These are phyloP conservation scores for Onthophagus taurus DNA, from an alignment of 1,140 invertebrate species.

Conservation along the genomic window DNA sequence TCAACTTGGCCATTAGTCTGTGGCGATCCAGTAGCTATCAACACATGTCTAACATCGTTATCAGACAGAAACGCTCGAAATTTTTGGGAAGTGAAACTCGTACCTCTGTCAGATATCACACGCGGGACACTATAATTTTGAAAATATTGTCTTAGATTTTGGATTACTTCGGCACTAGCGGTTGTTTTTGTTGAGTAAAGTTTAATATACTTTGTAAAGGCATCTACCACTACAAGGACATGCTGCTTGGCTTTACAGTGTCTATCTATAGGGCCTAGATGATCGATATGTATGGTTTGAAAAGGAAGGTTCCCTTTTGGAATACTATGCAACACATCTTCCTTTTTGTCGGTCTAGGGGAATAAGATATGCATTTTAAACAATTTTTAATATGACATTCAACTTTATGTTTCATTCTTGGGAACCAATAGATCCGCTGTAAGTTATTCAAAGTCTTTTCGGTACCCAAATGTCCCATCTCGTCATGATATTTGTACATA, in stretches of 20 bases:
- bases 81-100: conserved; percentile 24
- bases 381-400: conserved; percentile 16
- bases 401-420: conserved; percentile 19
- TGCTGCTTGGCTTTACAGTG: conserved; percentile 11
- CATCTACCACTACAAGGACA: conserved; percentile 21
- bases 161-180: conserved; percentile 16
- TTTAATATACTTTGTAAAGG: conserved; percentile 24
- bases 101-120: conserved; percentile 28
- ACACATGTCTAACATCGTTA: conserved; percentile 9
- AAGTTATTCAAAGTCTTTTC: conserved; percentile 18
- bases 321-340: conserved; percentile 22
- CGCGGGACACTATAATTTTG: conserved; percentile 20
- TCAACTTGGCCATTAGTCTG: conserved; percentile 13
- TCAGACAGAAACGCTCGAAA: conserved; percentile 21
- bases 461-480: conserved; percentile 16
- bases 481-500: conserved; percentile 14
- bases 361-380: conserved; percentile 20
- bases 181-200: conserved; percentile 19
- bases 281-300: conserved; percentile 27
- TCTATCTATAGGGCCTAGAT: conserved; percentile 26
- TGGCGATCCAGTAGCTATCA: conserved; percentile 10
- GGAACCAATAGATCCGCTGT: conserved; percentile 22
- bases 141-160: conserved; percentile 20
- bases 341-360: not conserved
- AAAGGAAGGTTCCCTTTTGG: conserved; percentile 28